Evolutionary conservation across 2,888 invertebrate genomes (phyloP), one percentile per base, ranked within the genome.

Genomic region (Drosophila macrospina): DNA sequence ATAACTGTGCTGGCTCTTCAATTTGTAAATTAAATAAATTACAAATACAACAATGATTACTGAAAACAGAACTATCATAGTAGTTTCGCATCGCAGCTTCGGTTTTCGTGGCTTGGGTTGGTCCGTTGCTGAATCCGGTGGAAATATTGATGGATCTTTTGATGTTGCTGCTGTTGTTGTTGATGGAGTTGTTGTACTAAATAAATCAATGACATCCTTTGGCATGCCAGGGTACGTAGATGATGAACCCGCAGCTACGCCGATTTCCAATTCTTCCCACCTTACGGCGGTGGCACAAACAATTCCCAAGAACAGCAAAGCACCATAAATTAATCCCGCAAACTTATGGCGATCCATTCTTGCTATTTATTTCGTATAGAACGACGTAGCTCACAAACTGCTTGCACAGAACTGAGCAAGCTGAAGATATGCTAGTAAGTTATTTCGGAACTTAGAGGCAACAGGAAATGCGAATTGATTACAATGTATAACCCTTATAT

Each of bases 381-480:
- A 44, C 44, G n/a, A 47, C 45, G 37, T 16, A 28, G 5, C 16
- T 34, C 39, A n/a, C n/a, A 24, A 39, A n/a, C 47, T 37, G 11
- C 0, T 15, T 10, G 13, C 5, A 7, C 15, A 69, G 4, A 37
- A 24, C 30, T 37, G 24, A 34, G 8, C 36, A 10, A 3, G 36
- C 0, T 55, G 20, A 41, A 16, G 20, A 26, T 36, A 45, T 16
- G 5, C 2, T 28, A 16, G 8, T 7, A 5, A 57, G 6, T 10
- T 15, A 6, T 6, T 4, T 34, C 7, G 11, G 5, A 36, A 26
- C 2, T 41, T 32, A 10, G 2, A 6, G 8, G 5, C 26, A 62
- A 44, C 62, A 72, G 72, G 75, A 75, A 72, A 36, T 24, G 6
- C 39, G 13, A 24, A 30, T 8, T 57, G 69, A 70, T 70, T 57